Evolutionary conservation across 2,888 invertebrate genomes (phyloP).

Genomic region (Taphrorychus bicolor): DNA sequence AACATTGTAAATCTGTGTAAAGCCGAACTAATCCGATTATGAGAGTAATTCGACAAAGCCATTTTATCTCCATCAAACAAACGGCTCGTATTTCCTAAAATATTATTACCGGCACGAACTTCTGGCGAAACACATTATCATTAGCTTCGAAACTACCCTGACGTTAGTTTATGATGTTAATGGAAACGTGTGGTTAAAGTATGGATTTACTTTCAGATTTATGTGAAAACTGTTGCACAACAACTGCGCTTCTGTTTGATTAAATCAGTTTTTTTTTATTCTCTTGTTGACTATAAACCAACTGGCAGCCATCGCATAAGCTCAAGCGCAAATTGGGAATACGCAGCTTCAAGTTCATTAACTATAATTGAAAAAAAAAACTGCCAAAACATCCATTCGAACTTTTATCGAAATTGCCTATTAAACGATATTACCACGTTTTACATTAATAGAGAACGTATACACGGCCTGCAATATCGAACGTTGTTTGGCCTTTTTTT

Average conservation of each 20-base stretch:
- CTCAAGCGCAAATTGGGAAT: no score
- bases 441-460: background rate
- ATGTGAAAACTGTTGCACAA: background rate
- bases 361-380: background rate
- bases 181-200: background rate
- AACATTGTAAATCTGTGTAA: conserved; percentile 1
- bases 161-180: conserved; percentile 5
- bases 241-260: background rate
- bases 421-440: background rate
- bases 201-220: background rate
- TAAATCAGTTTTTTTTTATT: no score
- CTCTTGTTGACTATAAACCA: no score
- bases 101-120: conserved; percentile 11
- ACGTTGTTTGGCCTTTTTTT: background rate
- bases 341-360: no score
- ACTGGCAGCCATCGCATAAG: no score
- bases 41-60: conserved; percentile 10
- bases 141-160: conserved; percentile 9
- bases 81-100: conserved; percentile 12
- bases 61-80: conserved; percentile 13
- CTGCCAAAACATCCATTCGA: no score
- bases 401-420: background rate
- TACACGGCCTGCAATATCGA: background rate
- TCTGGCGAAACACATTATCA: conserved; percentile 8
- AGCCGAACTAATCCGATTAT: conserved; percentile 10